Evolutionary conservation across 2,888 invertebrate species (phyloP).

Genomic region (Epistrophe eligans): DNA sequence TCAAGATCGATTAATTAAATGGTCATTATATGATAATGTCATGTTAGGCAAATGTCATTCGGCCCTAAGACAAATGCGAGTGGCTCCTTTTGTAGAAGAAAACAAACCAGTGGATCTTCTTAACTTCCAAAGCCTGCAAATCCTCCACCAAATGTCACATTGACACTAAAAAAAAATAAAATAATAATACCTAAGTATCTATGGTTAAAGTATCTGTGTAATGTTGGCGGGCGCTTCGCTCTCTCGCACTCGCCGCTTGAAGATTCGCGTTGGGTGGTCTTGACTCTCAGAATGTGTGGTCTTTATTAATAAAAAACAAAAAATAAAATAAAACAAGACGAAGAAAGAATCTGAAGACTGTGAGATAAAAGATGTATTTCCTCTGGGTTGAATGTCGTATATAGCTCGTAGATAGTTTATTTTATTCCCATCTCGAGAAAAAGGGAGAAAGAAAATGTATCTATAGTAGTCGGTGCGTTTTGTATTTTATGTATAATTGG

Average conservation of each 20-base stretch:
- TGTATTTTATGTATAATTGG: slow-evolving; percentile 45
- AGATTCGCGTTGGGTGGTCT: slow-evolving; percentile 82
- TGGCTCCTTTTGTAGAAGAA: slow-evolving; percentile 21
- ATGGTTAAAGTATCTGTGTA: slow-evolving; percentile 65
- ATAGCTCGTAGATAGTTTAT: slow-evolving; percentile 37
- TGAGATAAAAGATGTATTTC: slow-evolving; percentile 58
- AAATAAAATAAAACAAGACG: slow-evolving; percentile 8
- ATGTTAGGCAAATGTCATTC: slow-evolving; percentile 75
- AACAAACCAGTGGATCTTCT: neutral
- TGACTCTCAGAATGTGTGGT: slow-evolving; percentile 84
- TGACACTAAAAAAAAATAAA: slow-evolving; percentile 24
- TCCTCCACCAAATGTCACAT: slow-evolving; percentile 55
- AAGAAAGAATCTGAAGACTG: slow-evolving; percentile 47
- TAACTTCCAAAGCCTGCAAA: slow-evolving; percentile 14
- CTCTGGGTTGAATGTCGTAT: slow-evolving; percentile 46
- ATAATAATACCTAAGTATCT: slow-evolving; percentile 40
- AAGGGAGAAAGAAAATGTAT: neutral
- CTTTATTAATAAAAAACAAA: slow-evolving; percentile 83
- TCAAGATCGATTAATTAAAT: slow-evolving; percentile 73
- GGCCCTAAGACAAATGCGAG: slow-evolving; percentile 57
- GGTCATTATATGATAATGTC: slow-evolving; percentile 75
- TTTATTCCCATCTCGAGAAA: slow-evolving; percentile 20
- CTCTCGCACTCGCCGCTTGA: slow-evolving; percentile 61
- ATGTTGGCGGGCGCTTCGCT: slow-evolving; percentile 65
- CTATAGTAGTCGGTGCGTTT: slow-evolving; percentile 28